phyloP scores from a whole-genome alignment of 2,888 invertebrate genomes.

The Notocelia uddmanniana region DNA sequence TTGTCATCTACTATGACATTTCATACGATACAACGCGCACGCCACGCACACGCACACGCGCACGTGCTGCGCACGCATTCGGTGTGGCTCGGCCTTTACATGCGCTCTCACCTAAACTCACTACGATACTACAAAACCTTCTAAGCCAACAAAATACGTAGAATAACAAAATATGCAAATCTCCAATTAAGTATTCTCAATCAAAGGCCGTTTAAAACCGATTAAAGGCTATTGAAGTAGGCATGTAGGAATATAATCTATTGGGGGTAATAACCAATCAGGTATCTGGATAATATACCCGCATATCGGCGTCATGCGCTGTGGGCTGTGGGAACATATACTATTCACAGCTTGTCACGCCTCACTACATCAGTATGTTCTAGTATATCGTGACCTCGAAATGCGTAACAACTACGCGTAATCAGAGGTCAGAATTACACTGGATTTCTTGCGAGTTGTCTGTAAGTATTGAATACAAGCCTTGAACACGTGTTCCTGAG shows the following conservation, averaged over 20 bases:
- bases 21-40: too few relatives aligned
- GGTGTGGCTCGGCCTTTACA: background rate
- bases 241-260: constrained; percentile 43
- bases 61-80: too few relatives aligned
- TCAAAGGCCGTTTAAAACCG: constrained; percentile 27
- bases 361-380: background rate
- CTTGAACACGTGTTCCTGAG: constrained; percentile 14
- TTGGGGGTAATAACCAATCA: constrained; percentile 45
- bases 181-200: constrained; percentile 26
- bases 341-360: background rate
- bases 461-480: background rate
- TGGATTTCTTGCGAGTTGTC: background rate
- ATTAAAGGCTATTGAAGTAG: constrained; percentile 34
- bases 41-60: too few relatives aligned
- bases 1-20: too few relatives aligned
- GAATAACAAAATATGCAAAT: constrained; percentile 34
- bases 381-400: background rate
- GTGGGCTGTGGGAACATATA: constrained; percentile 49
- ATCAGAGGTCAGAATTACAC: background rate
- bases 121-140: constrained; percentile 3
- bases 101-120: background rate
- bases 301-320: constrained; percentile 62
- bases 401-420: background rate
- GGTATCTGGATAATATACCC: constrained; percentile 67
- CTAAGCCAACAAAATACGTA: background rate